phyloP scores from a whole-genome alignment of 2,113 vertebrate genomes.

The Ictalurus furcatus region DNA sequence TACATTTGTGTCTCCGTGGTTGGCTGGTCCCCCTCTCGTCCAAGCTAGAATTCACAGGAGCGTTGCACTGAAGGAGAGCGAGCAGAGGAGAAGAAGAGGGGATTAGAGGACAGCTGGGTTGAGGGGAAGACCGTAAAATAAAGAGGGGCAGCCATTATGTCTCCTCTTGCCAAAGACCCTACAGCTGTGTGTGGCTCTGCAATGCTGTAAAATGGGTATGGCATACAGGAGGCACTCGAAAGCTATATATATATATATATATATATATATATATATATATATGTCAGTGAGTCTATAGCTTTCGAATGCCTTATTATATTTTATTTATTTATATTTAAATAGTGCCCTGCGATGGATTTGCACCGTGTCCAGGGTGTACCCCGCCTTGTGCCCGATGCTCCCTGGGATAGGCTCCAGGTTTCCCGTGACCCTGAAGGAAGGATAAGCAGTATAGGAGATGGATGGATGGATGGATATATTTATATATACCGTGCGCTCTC shows the following conservation, averaged over 20 bases:
- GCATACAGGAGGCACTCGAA: slow-evolving; percentile 55
- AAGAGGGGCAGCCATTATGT: slow-evolving; percentile 31
- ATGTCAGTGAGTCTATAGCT: no score
- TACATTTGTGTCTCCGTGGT: slow-evolving; percentile 77
- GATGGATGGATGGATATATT: no score
- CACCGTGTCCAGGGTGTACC: no score
- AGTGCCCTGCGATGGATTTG: no score
- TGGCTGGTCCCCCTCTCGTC: slow-evolving; percentile 64
- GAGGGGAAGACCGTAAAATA: slow-evolving; percentile 12
- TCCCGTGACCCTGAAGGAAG: no score
- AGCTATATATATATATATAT: not conserved
- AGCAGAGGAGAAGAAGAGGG: slow-evolving; percentile 17
- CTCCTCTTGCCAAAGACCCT: slow-evolving; percentile 34
- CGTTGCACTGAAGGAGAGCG: not conserved
- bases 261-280: no score
- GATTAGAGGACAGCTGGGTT: slow-evolving; percentile 12
- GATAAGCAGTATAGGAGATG: no score
- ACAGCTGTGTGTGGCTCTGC: slow-evolving; percentile 41
- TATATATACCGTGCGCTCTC: no score
- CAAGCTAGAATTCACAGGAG: slow-evolving; percentile 50
- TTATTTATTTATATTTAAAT: no score
- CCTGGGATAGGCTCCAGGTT: no score
- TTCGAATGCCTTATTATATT: no score
- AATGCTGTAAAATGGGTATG: slow-evolving; percentile 45
- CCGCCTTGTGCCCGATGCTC: no score